A percentile compares a stretch with the other conserved stretches of the same genome.
These are phyloP conservation scores for Cettia cetti DNA, from an alignment of 2,113 vertebrate genomes.

Conservation along the genomic window DNA sequence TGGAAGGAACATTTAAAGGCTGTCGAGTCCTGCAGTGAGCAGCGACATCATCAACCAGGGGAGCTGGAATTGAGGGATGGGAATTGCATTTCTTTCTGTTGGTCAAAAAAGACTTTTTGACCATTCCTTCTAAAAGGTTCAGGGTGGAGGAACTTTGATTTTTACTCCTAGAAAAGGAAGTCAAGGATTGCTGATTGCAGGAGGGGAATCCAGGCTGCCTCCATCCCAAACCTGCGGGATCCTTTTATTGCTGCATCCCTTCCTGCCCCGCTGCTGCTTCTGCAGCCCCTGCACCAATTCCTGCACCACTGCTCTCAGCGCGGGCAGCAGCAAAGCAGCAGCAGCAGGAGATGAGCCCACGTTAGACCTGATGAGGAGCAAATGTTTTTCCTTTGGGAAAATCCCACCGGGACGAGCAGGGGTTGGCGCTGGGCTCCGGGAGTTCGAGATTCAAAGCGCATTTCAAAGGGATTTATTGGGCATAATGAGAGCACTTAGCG, in stretches of 20 bases:
- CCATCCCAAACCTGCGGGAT: not conserved
- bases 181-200: not conserved
- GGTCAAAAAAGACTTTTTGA: too few relatives aligned
- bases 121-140: not conserved
- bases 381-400: not conserved
- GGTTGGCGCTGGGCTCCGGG: not conserved
- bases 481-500: not conserved
- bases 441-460: not conserved
- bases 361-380: fast-evolving
- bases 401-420: not conserved
- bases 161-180: not conserved
- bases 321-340: not conserved
- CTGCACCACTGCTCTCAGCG: fast-evolving
- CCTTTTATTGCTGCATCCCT: not conserved
- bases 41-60: not conserved
- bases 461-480: not conserved
- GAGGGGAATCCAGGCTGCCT: not conserved
- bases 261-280: not conserved
- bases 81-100: not conserved
- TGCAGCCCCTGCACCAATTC: not conserved
- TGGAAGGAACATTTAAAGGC: not conserved
- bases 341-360: not conserved
- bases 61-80: fast-evolving
- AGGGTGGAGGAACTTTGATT: not conserved
- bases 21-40: not conserved